phyloP scores from a whole-genome alignment of 2,797 vertebrate species.

The Otus scops region DNA sequence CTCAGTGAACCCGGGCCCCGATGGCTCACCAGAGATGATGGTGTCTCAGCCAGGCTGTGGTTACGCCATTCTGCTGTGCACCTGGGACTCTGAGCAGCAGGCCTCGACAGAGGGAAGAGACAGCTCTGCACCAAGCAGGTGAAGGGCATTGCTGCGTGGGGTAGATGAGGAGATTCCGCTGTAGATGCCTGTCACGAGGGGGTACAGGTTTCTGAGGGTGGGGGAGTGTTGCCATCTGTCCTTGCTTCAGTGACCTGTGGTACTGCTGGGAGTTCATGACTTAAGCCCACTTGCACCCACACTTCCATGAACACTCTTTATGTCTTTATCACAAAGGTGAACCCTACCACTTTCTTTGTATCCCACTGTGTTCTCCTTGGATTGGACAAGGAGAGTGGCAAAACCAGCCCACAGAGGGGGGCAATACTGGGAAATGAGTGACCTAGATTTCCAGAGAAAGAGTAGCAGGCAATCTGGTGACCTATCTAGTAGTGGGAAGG shows the following conservation, averaged over 20 bases:
- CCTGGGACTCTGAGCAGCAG: conserved; percentile 84
- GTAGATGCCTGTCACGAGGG: neutral
- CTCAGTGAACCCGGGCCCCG: conserved; percentile 89
- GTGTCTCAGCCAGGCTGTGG: conserved; percentile 97
- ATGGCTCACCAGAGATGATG: conserved; percentile 90
- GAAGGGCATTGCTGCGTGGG: neutral
- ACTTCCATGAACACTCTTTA: neutral
- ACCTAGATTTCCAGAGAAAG: neutral
- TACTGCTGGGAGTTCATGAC: neutral
- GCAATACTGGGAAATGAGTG: neutral
- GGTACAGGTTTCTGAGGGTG: neutral
- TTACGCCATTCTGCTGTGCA: conserved; percentile 90
- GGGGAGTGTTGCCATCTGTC: neutral
- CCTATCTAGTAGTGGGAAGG: neutral
- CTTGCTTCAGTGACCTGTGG: neutral
- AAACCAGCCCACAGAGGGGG: neutral
- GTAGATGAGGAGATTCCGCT: neutral
- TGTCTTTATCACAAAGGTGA: neutral
- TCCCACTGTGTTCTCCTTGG: neutral
- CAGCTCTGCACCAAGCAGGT: conserved; percentile 58
- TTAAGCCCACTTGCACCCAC: neutral
- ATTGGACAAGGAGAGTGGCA: neutral
- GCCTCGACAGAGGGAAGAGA: conserved; percentile 46
- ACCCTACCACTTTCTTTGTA: neutral
- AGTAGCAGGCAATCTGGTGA: neutral